phyloP scores from a whole-genome alignment of 1,140 invertebrate genomes.

The Cydia strobilella region DNA sequence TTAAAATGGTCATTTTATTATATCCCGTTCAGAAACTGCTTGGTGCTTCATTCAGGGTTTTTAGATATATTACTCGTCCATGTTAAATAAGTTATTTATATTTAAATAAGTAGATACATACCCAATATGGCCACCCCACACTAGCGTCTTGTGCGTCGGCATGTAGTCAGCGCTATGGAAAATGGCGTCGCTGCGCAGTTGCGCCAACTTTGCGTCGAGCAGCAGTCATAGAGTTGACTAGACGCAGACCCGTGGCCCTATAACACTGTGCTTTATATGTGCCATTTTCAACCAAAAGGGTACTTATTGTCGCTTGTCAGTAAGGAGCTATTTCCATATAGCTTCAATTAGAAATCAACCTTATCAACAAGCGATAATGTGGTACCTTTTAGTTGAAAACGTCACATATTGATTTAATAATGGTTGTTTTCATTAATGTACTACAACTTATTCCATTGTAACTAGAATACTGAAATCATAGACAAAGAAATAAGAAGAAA shows the following conservation, averaged over 20 bases:
- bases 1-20: neutral
- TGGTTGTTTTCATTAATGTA: neutral
- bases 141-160: no score
- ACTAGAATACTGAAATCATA: neutral
- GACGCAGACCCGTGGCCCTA: no score
- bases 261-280: neutral
- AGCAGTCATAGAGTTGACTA: no score
- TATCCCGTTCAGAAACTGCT: neutral
- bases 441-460: neutral
- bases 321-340: no score
- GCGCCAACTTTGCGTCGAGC: no score
- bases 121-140: neutral
- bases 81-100: neutral
- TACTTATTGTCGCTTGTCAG: no score
- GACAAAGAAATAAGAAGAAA: neutral
- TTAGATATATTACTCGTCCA: neutral
- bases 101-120: neutral
- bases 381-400: no score
- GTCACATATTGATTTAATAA: neutral
- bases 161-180: no score
- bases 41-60: conserved; percentile 6
- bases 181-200: no score
- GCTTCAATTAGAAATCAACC: no score
- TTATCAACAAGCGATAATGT: no score
- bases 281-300: no score